Conservation (phyloP, 2,113 vertebrate species). For the Ondatra zibethicus region DNA sequence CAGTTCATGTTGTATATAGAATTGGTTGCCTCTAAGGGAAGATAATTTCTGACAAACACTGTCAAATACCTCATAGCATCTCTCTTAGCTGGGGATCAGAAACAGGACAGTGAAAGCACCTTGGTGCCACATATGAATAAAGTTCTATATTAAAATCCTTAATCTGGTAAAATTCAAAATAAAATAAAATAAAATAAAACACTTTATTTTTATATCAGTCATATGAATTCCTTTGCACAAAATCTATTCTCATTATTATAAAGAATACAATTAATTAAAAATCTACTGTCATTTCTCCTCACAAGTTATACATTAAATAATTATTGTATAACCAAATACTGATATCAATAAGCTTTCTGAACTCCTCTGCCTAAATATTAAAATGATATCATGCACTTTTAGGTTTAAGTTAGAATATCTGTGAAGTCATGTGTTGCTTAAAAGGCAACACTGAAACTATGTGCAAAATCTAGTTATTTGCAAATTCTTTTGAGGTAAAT, state of each 20-base stretch:
- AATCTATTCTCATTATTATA: neutral
- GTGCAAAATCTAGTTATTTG: neutral
- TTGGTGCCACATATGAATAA: neutral
- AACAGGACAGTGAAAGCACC: neutral
- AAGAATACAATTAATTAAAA: neutral
- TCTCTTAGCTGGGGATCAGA: neutral
- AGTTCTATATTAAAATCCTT: neutral
- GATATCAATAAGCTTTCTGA: neutral
- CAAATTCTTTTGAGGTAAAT: conserved; percentile 45
- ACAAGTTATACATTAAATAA: neutral
- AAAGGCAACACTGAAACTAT: neutral
- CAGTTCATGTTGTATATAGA: neutral
- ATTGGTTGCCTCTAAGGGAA: neutral
- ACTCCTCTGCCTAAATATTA: neutral
- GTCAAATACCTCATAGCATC: neutral
- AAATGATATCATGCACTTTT: neutral
- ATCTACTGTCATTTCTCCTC: neutral
- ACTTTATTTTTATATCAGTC: conserved; percentile 5
- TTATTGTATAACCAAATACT: neutral
- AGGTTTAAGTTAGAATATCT: neutral
- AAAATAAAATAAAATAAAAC: no score
- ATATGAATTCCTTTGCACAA: neutral
- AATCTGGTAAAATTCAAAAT: neutral
- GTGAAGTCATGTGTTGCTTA: neutral
- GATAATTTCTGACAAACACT: neutral